phyloP scores from a whole-genome alignment of 2,113 vertebrate species.

The Channa argus region DNA sequence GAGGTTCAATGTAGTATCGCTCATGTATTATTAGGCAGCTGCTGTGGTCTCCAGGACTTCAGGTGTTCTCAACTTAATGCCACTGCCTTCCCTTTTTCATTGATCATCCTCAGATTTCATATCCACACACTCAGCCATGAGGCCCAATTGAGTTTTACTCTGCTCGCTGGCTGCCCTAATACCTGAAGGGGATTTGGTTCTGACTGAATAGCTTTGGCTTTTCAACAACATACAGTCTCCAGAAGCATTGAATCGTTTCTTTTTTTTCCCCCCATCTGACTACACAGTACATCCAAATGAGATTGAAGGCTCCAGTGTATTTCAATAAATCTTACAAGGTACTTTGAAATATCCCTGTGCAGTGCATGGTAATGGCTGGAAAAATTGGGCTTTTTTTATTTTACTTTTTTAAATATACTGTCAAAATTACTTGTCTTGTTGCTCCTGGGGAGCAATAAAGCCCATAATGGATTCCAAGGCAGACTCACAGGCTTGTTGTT shows the following conservation, averaged over 20 bases:
- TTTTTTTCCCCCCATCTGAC: too few relatives aligned
- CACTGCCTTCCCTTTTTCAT: slow-evolving; percentile 53
- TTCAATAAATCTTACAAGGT: slow-evolving; percentile 9
- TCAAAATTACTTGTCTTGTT: slow-evolving; percentile 10
- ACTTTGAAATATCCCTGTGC: slow-evolving; percentile 7
- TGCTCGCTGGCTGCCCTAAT: slow-evolving; percentile 41
- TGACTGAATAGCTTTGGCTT: slow-evolving; percentile 45
- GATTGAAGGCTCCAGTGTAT: slow-evolving; percentile 11
- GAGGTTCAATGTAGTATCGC: slow-evolving; percentile 58
- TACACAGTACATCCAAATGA: neutral
- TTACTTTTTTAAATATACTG: neutral
- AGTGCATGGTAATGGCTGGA: neutral
- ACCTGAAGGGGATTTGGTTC: slow-evolving; percentile 57
- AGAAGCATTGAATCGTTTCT: too few relatives aligned
- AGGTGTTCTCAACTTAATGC: slow-evolving; percentile 63
- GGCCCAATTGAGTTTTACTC: slow-evolving; percentile 46
- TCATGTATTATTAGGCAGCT: slow-evolving; percentile 63
- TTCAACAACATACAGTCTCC: neutral
- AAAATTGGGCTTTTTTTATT: neutral
- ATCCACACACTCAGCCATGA: slow-evolving; percentile 45
- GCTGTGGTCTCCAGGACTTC: slow-evolving; percentile 53
- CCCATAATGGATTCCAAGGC: neutral
- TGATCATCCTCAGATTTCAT: slow-evolving; percentile 62
- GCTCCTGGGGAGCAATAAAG: neutral
- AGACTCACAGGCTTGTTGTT: slow-evolving; percentile 7